Base-by-base conservation (phyloP, 2,888 invertebrate species). In the Andrena trimmerana region DNA sequence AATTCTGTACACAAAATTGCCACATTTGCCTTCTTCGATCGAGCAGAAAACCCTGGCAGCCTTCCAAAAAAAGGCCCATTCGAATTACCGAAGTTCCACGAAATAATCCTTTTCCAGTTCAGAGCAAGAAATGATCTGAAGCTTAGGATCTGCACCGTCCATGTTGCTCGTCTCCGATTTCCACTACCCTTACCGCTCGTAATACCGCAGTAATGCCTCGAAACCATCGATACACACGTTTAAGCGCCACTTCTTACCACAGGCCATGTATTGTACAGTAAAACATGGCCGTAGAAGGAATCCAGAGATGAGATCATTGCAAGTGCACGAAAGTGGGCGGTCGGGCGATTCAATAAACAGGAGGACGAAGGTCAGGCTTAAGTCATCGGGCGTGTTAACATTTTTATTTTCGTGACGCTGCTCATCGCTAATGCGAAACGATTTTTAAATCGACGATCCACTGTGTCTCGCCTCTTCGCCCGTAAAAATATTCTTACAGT, bases 301-400 rank as follows among this genome's bases (percentile, higher is more conserved):
- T 91, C 90, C 86, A 85, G 86, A 83, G 92, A 92, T 93, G 93
- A 93, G 91, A 91, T 93, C 93, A 93, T 84, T 81, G 76, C 85
- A 80, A 90, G 88, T 87, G 89, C 86, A 86, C 84, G 88, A 86
- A 86, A 84, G 90, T 90, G 83, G 89, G 86, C 89, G 88, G 82
- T 50, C 83, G 63, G 78, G 42, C 77, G 82, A 81, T 85, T 88
- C 81, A 86, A 87, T 83, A 70, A 86, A 79, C 83, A 84, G 70
- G 59, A 71, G 85, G 71, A 79, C 87, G 89, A 91, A 92, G 92
- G 91, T 88, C 90, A 60, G 20, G 63, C 80, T 89, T 87, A 87
- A 90, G 88, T 91, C 90, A 88, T 90, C 89, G 73, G 52, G 57
- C 67, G 74, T 62, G 68, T 88, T 87, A 84, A 82, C 74, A 76